A percentile compares a stretch with the other conserved stretches of the same genome.
phyloP scores from a whole-genome alignment of 2,888 invertebrate genomes.

The Eupithecia exiguata region DNA sequence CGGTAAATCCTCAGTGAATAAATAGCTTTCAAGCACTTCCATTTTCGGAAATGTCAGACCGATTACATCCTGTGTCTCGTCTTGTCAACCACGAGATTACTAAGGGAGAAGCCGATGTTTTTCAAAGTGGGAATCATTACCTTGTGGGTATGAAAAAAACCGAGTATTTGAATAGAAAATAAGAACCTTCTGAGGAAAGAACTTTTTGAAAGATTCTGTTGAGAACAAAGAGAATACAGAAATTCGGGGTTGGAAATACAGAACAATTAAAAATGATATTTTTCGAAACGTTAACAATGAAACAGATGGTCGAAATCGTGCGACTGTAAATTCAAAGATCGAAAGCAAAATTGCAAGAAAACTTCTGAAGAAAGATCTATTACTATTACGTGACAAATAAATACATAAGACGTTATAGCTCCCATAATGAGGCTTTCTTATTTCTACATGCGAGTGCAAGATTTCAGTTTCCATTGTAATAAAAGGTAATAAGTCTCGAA shows the following conservation, averaged over 20 bases:
- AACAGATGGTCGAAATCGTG: neutral
- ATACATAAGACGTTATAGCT: neutral
- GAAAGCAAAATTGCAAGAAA: neutral
- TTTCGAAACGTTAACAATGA: neutral
- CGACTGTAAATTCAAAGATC: neutral
- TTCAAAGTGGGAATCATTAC: constrained; percentile 46
- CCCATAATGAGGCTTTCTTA: neutral
- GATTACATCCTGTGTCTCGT: constrained; percentile 25
- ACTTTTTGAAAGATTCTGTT: constrained; percentile 19
- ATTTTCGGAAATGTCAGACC: constrained; percentile 14
- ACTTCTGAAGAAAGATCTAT: neutral
- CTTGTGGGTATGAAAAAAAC: constrained; percentile 26
- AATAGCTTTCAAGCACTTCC: neutral
- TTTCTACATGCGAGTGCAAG: neutral
- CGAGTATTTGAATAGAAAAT: constrained; percentile 40
- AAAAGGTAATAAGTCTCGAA: constrained; percentile 1
- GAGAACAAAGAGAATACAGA: neutral
- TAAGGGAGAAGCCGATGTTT: constrained; percentile 39
- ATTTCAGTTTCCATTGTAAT: neutral
- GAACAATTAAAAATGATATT: neutral
- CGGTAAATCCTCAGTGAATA: neutral
- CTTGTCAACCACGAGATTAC: constrained; percentile 34
- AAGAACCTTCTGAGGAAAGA: constrained; percentile 32
- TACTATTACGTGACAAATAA: neutral
- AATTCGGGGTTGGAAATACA: neutral